Base-by-base conservation (phyloP, 1,140 invertebrate genomes). In the Drosophila murphyi region DNA sequence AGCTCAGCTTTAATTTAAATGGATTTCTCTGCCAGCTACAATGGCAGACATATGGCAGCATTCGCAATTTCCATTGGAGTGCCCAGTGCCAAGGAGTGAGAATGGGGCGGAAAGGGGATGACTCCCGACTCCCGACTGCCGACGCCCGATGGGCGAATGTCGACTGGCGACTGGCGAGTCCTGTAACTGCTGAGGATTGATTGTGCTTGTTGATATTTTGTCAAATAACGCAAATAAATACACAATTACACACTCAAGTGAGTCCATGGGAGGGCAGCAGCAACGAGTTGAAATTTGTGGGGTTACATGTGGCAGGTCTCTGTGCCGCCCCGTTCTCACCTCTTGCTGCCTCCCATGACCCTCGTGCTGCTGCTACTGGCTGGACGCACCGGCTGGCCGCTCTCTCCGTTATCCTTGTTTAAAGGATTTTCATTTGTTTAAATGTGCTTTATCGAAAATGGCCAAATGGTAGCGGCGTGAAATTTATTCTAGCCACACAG, bases 191-290 rank as follows among this genome's bases (percentile, higher is more conserved):
- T 56, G 70, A 88, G 83, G 83, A 89, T 89, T 89, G 85, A 89
- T 89, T 89, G 85, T 78, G 85, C 85, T 89, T 89, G 85, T 89
- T 89, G 85, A 89, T 89, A 89, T 89, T 89, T 89, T 89, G 86
- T 89, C 85, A 89, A 89, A 89, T 89, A 89, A 89, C 86, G 86
- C 81, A 89, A 89, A 89, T 89, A 89, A 89, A 89, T 89, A 89
- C 85, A 89, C 85, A 89, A 89, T 89, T 89, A 90, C 85, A 89
- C 85, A 89, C 86, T 89, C 85, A 89, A 89, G 85, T 89, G 85
- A 85, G 55, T 79, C 51, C 77, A 37, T 55, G 62, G 72, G 59
- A 43, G 50, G 37, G 37, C 37, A 29, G 34, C 32, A 52, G 34
- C 31, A 48, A 37, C 50, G 62, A 52, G 20, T 41, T 45, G 60